Conservation (phyloP, 2,888 invertebrate species). For the Agrotis clavis region DNA sequence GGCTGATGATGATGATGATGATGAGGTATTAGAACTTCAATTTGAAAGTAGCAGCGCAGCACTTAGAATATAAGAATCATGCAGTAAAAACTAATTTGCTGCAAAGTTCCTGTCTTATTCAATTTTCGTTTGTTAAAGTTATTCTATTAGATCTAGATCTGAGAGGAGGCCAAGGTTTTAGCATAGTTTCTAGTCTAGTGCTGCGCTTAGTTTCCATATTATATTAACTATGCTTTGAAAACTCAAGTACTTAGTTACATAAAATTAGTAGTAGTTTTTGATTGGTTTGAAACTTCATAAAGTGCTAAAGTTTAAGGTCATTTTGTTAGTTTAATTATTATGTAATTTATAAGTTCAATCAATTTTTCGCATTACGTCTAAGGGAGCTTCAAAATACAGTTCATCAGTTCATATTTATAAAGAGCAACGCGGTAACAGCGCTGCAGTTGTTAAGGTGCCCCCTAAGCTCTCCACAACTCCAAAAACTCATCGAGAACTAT, state of each 20-base stretch:
- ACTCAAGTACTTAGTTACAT: not conserved
- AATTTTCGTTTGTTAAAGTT: conserved; percentile 8
- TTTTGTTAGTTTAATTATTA: not conserved
- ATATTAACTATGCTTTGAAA: not conserved
- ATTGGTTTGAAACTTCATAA: not conserved
- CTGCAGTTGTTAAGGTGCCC: too few species aligned
- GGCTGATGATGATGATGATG: too few species aligned
- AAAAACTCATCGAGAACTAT: not conserved
- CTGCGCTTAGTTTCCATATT: not conserved
- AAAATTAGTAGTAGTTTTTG: too few species aligned
- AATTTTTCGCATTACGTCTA: too few species aligned
- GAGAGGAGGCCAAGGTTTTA: not conserved
- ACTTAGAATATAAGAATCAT: not conserved
- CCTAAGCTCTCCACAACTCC: not conserved
- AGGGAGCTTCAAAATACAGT: too few species aligned
- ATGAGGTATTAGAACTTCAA: too few species aligned
- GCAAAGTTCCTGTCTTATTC: not conserved
- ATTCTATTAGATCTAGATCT: conserved; percentile 12
- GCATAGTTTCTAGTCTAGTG: not conserved
- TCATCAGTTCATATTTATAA: too few species aligned
- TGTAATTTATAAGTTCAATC: too few species aligned
- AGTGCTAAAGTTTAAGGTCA: not conserved
- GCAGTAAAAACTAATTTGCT: not conserved
- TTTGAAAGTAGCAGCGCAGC: not conserved
- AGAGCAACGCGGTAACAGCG: too few species aligned